A percentile compares a stretch with the other conserved stretches of the same genome.
Conservation (phyloP, 2,888 invertebrate genomes). For the Polymixis flavicincta region DNA sequence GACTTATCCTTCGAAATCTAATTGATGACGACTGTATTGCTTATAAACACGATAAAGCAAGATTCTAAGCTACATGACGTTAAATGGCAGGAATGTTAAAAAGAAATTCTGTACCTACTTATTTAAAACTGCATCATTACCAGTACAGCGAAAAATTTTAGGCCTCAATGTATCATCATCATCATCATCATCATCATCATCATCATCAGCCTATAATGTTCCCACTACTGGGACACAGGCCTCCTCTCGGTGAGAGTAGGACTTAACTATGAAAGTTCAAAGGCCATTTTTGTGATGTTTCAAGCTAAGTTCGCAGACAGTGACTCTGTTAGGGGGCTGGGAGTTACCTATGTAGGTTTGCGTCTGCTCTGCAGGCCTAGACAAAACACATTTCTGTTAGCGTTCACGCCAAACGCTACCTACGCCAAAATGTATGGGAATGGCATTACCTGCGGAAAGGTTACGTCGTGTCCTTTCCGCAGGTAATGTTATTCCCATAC, state of each 20-base stretch:
- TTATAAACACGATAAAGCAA: background rate
- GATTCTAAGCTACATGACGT: background rate
- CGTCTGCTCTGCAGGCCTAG: no score
- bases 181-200: no score
- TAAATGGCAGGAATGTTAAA: background rate
- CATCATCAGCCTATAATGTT: no score
- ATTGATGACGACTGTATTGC: slow-evolving; percentile 1
- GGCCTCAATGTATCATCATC: background rate
- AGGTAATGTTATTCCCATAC: no score
- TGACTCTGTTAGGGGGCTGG: background rate
- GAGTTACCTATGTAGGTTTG: no score
- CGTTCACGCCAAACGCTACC: no score
- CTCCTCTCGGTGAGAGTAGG: no score
- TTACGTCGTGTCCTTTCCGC: no score
- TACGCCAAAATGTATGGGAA: no score
- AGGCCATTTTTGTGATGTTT: background rate
- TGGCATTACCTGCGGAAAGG: no score
- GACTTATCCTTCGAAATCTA: background rate
- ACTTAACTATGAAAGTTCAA: background rate
- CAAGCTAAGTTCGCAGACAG: background rate
- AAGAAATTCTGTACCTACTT: background rate
- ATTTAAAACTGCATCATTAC: slow-evolving; percentile 11
- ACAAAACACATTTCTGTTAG: no score
- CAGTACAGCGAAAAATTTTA: background rate
- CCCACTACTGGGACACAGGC: no score